Conservation (phyloP, 2,113 vertebrate species). For the Martes martes region DNA sequence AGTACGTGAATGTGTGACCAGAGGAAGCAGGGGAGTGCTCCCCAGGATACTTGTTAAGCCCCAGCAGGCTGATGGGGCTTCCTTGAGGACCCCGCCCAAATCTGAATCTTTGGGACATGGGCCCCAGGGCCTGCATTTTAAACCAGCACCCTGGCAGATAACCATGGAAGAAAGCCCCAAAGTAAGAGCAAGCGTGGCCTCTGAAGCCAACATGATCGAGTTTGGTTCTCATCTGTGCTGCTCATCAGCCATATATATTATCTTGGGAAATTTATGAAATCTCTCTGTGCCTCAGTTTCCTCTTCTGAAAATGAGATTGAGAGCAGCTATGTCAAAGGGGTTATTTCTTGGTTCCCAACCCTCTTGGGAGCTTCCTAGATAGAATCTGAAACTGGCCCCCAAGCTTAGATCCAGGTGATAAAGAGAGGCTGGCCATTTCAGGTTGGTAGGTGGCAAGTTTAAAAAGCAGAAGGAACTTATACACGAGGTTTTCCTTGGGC, state of each 20-base stretch:
- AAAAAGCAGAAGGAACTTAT: no score
- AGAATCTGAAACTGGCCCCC: not conserved
- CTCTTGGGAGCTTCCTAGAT: not conserved
- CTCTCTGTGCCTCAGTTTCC: not conserved
- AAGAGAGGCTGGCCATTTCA: not conserved
- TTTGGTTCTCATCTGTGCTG: not conserved
- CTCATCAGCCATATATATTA: not conserved
- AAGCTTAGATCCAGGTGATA: not conserved
- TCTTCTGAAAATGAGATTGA: not conserved
- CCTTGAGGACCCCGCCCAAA: not conserved
- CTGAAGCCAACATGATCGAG: not conserved
- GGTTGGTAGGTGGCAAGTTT: not conserved
- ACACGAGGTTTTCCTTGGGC: not conserved
- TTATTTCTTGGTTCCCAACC: not conserved
- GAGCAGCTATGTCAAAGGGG: not conserved
- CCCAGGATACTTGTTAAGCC: not conserved
- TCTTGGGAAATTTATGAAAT: not conserved
- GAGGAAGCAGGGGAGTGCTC: rapidly evolving
- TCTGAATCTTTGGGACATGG: not conserved
- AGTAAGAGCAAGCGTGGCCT: not conserved
- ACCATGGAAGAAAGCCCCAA: not conserved
- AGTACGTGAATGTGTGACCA: not conserved
- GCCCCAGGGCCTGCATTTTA: not conserved
- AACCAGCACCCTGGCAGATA: not conserved
- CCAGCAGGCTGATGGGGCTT: not conserved